Evolutionary conservation across 1,140 invertebrate genomes (phyloP), one percentile per base, ranked within the genome.

Genomic region (Acromyrmex charruanus): DNA sequence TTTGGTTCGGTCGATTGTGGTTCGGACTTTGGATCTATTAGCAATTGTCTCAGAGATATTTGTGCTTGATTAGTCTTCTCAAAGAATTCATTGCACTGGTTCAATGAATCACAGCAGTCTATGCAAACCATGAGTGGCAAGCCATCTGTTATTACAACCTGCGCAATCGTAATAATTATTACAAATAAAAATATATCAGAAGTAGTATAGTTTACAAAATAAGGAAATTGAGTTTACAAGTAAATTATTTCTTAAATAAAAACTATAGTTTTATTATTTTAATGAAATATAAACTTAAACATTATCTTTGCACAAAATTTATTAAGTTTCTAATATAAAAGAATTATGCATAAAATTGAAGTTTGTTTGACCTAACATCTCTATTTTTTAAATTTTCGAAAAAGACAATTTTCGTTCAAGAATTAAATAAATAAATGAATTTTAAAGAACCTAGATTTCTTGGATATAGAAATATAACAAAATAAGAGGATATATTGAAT

Each of bases 31-130:
- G 88, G 16, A 44, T 93, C 84, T 44, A 87, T 72, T 5, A 95
- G 63, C 85, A 95, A 86, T 61, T 93, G 86, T 21, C 87, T 92
- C 0, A 96, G 89, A 16, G 93, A 94, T 49, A 80, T 65, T 91
- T 96, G 95, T 4, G 95, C 95, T 90, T 94, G 90, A 89, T 95
- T 94, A 0, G 94, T 94, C 89, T 94, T 95, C 25, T 95, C 95
- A 88, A 93, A 95, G 91, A 96, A 96, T 55, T 95, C 94, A 58
- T 84, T 94, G 80, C 92, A 95, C 71, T 95, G 94, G 77, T 95
- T 93, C 18, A 96, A 88, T 31, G 92, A 87, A n/a, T 93, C 82
- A 66, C 93, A 95, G 85, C 95, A 96, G 25, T 95, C 95, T 65
- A 94, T 86, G 68, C 95, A 96, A n/a, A 96, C 86, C 49, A 81